phyloP scores from a whole-genome alignment of 2,113 vertebrate genomes.

The Etheostoma spectabile region DNA sequence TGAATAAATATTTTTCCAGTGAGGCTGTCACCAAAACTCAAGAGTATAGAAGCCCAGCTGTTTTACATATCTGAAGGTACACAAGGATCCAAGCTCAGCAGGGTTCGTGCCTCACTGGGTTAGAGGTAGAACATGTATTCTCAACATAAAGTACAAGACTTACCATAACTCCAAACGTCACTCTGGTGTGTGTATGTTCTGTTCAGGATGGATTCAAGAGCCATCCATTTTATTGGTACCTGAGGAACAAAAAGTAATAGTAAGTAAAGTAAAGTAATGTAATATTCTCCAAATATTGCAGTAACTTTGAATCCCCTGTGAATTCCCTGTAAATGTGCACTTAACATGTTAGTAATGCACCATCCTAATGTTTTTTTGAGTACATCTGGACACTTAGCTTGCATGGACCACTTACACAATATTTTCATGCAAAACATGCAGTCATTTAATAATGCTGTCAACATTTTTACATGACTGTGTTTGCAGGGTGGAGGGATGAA shows the following conservation, averaged over 20 bases:
- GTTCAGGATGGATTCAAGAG: slow-evolving; percentile 96
- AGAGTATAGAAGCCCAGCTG: slow-evolving; percentile 42
- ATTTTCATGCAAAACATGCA: neutral
- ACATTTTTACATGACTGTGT: neutral
- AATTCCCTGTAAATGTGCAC: neutral
- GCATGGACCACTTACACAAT: neutral
- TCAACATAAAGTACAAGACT: slow-evolving; percentile 63
- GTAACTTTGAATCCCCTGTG: neutral
- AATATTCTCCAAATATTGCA: neutral
- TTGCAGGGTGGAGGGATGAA: neutral
- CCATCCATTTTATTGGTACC: slow-evolving; percentile 99
- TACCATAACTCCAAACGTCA: slow-evolving; percentile 98
- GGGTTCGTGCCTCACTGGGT: neutral
- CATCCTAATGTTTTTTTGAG: neutral
- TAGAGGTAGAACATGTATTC: neutral
- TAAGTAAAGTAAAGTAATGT: neutral
- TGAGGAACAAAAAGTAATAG: slow-evolving; percentile 55
- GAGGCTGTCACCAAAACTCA: slow-evolving; percentile 46
- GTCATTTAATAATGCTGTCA: neutral
- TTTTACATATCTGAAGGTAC: slow-evolving; percentile 49
- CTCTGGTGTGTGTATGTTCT: slow-evolving; percentile 97
- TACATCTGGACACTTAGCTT: neutral
- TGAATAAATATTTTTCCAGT: slow-evolving; percentile 51
- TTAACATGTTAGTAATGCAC: neutral
- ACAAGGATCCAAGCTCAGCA: slow-evolving; percentile 20